Evolutionary conservation across 1,140 invertebrate genomes (phyloP), one percentile per base, ranked within the genome.

Genomic region (Megathymus violae): DNA sequence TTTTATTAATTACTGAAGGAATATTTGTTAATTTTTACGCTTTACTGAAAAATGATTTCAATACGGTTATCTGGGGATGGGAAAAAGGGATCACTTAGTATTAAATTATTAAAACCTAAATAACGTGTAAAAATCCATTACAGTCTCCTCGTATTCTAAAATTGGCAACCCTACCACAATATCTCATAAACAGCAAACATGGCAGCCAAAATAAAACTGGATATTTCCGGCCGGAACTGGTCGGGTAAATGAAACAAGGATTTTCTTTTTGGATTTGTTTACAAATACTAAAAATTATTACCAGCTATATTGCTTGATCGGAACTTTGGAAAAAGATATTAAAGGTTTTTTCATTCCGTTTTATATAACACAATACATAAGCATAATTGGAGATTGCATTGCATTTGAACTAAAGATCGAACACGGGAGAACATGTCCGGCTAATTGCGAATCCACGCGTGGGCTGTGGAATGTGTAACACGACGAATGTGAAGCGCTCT

Each of bases 201-300:
- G 40, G 9, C 25, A 10, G 19, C 7, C 9, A 13, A 31, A 7
- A 48, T 47, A 48, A 48, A 48, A 48, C 46, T 13, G 46, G 46
- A 48, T 48, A 48, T 48, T 48, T 13, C 27, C 47, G 47, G 27
- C 25, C 47, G 11, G 14, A 27, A 36, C 47, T 15, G 31, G 47
- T 50, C 17, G 27, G 15, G 27, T 1, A 15, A 17, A 50, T 36
- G 14, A 50, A 50, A 27, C n/a, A 11, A 1, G 27, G 22, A 47
- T 25, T 47, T 47, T 47, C 44, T 47, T 5, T 47, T 11, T 14
- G 44, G 44, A 47, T 47, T 25, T 47, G 10, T 47, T 47, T 47
- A 27, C 15, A 11, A 22, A 46, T 22, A 3, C 7, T 22, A 31
- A 31, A 31, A 31, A 31, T n/a, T n/a, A n/a, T n/a, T 9, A 31